Evolutionary conservation across 2,797 vertebrate species (phyloP).

Genomic region (Antrozous pallidus): DNA sequence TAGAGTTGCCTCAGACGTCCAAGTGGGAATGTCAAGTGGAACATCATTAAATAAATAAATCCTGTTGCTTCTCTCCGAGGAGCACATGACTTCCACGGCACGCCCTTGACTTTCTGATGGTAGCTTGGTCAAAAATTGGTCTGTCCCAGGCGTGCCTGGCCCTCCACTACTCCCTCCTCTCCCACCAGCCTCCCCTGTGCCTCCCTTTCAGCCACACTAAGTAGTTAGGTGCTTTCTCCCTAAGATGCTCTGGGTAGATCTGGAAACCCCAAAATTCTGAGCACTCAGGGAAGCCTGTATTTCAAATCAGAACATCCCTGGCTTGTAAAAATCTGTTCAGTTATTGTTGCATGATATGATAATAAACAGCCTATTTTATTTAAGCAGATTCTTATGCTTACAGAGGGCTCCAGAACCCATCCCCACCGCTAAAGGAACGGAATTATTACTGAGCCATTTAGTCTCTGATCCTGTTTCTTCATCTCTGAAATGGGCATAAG

Average conservation of each 20-base stretch:
- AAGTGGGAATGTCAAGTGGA: not conserved
- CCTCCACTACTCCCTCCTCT: not conserved
- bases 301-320: not conserved
- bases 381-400: not conserved
- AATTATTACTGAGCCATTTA: not conserved
- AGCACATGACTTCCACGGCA: not conserved
- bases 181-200: not conserved
- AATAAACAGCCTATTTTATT: not conserved
- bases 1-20: not conserved
- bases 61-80: not conserved
- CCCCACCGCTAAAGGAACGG: not conserved
- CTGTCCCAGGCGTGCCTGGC: not conserved
- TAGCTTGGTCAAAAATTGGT: not conserved
- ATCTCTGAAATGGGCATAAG: not conserved
- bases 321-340: not conserved
- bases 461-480: not conserved
- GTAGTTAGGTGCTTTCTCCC: not conserved
- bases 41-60: not conserved
- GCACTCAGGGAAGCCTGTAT: accelerated
- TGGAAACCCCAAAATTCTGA: not conserved
- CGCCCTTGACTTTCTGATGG: not conserved
- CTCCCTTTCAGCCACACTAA: not conserved
- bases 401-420: not conserved
- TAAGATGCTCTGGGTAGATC: not conserved
- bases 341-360: too few relatives aligned